Evolutionary conservation across 2,113 vertebrate species (phyloP).

Genomic region (Brachyistius frenatus): DNA sequence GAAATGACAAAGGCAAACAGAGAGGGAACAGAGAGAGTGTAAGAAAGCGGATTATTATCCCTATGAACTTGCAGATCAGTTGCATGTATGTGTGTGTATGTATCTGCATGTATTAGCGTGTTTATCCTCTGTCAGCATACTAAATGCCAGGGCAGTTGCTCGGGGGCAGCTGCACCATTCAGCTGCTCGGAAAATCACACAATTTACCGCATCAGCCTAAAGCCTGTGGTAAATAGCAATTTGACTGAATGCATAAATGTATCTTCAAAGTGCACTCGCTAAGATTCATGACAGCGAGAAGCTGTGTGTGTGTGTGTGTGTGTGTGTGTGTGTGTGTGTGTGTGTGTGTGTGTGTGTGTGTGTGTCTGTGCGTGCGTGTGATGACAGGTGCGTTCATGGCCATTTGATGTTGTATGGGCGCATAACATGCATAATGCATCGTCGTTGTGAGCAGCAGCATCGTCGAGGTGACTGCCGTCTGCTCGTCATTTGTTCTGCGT

Average conservation of each 20-base stretch:
- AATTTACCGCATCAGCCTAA: not conserved
- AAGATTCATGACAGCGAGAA: not conserved
- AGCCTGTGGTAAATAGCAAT: constrained; percentile 10
- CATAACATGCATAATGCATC: constrained; percentile 40
- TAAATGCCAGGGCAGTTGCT: not conserved
- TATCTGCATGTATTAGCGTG: not conserved
- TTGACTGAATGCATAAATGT: constrained; percentile 16
- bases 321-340: not conserved
- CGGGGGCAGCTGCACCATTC: constrained; percentile 1
- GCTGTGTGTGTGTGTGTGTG: constrained; percentile 1
- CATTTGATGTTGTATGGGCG: constrained; percentile 19
- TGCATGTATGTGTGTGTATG: not conserved
- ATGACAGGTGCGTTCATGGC: not conserved
- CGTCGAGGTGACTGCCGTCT: not conserved
- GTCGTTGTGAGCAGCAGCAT: not conserved
- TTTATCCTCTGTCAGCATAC: constrained; percentile 5
- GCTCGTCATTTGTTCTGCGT: constrained; percentile 23
- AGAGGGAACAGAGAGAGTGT: not conserved
- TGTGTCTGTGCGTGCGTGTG: not conserved
- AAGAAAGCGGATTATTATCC: not conserved
- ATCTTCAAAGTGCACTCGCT: not conserved
- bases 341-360: not conserved
- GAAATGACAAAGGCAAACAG: not conserved
- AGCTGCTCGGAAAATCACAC: not conserved
- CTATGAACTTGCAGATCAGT: constrained; percentile 7